Base-by-base conservation (phyloP, 2,113 vertebrate species). In the Melanocharis versteri region DNA sequence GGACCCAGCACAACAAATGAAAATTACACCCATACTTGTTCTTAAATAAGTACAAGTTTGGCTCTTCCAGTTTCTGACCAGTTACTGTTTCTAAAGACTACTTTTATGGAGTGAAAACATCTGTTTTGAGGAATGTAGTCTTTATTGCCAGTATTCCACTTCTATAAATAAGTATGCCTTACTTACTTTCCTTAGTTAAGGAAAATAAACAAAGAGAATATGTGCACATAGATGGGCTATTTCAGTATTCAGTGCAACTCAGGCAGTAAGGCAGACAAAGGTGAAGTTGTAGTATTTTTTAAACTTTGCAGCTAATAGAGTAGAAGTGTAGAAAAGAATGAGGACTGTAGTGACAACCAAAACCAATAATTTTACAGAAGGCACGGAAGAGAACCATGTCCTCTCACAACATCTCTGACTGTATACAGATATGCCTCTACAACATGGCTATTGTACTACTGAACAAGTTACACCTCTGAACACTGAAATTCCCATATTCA, bases 351-450 rank as follows among this genome's bases (percentile, higher is more conserved):
- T 64, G 68, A 37, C 26, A 53, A n/a, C 12, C 30, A 68, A 40
- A 87, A 68, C 8, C 9, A 83, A 13, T 30, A 7, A 50, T 45
- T 66, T 30, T 24, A 40, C 39, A 72, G 31, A n/a, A 61, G 37
- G 15, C 8, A n/a, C 44, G 12, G n/a, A 90, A 88, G 31, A 47
- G 35, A 87, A 70, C 20, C 0, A 11, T 20, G 33, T 56, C 23
- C 35, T 65, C 45, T 51, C 13, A 2, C 3, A 26, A 3, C 40
- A 8, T 15, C 40, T 9, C 20, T 68, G 42, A 9, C 15, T 33
- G 11, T 24, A 6, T 11, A 42, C 7, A 6, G 6, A 4, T 6
- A 3, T 61, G 26, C 30, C n/a, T n/a, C n/a, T n/a, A n/a, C n/a
- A n/a, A n/a, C n/a, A 20, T 5, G 6, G 37, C 16, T 62, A 11